These are phyloP conservation scores for Enteromius argenteus DNA, from an alignment of 2,797 vertebrate genomes.

Conservation along the genomic window DNA sequence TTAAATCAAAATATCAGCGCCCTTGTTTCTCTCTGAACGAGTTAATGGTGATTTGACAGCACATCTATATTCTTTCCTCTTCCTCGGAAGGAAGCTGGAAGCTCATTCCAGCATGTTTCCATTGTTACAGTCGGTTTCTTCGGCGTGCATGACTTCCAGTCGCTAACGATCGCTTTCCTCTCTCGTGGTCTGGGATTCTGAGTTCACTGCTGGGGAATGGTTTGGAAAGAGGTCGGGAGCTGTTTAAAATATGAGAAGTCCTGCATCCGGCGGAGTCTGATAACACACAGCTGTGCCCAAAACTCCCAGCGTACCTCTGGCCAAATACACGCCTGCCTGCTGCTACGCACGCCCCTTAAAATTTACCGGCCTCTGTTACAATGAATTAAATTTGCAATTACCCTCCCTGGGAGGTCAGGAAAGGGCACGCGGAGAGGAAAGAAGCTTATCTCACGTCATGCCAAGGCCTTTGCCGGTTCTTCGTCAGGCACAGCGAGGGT, in stretches of 20 bases:
- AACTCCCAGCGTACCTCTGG: neutral
- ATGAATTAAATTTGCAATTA: conserved; percentile 63
- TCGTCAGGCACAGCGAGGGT: conserved; percentile 57
- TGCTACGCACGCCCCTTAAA: neutral
- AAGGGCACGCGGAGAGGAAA: conserved; percentile 27
- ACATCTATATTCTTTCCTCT: neutral
- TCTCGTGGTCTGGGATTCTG: conserved; percentile 9
- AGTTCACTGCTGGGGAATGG: neutral
- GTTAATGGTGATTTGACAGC: conserved; percentile 40
- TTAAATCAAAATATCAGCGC: conserved; percentile 24
- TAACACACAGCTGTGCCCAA: conserved; percentile 11
- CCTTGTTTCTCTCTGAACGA: neutral
- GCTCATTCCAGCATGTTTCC: conserved; percentile 41
- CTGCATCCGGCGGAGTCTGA: conserved; percentile 28
- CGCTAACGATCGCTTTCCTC: conserved; percentile 18
- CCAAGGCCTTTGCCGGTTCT: conserved; percentile 47
- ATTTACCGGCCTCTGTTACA: conserved; percentile 46
- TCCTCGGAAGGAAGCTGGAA: conserved; percentile 5
- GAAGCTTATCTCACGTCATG: conserved; percentile 50
- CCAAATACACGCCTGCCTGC: neutral
- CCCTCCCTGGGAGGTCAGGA: conserved; percentile 50
- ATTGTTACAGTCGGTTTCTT: conserved; percentile 29
- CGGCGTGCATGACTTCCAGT: conserved; percentile 22
- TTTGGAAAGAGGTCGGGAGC: conserved; percentile 19
- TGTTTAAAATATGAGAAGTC: conserved; percentile 18